These are phyloP conservation scores for Drosophila incognita DNA, from an alignment of 2,888 invertebrate genomes.

Conservation along the genomic window DNA sequence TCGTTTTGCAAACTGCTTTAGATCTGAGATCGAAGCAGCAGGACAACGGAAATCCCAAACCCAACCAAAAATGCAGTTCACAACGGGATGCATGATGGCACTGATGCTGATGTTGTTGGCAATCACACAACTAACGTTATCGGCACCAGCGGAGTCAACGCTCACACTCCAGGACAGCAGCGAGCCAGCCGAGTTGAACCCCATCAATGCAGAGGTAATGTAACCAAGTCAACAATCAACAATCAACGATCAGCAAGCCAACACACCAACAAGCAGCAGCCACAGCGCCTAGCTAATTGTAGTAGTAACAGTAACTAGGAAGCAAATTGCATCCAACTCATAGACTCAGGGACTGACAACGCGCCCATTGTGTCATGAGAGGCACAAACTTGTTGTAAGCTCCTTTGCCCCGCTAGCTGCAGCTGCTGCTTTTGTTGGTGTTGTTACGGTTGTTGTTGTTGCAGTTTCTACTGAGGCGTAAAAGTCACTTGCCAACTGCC, in stretches of 20 bases:
- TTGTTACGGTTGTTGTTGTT: not conserved
- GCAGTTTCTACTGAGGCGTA: conserved; percentile 34
- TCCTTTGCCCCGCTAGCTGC: conserved; percentile 21
- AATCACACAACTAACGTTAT: conserved; percentile 33
- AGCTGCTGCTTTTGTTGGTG: conserved; percentile 1
- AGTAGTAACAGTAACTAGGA: conserved; percentile 31
- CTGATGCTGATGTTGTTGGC: conserved; percentile 53
- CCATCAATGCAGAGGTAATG: conserved; percentile 84
- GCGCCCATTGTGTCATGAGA: conserved; percentile 30
- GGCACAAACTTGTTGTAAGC: conserved; percentile 39
- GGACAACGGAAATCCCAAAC: not conserved
- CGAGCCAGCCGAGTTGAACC: conserved; percentile 79
- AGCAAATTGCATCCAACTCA: conserved; percentile 20
- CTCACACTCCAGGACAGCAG: conserved; percentile 67
- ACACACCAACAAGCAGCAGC: conserved; percentile 5
- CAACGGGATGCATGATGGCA: conserved; percentile 64
- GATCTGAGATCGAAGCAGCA: conserved; percentile 6
- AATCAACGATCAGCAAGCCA: conserved; percentile 1
- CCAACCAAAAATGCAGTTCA: conserved; percentile 74
- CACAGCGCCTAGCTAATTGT: conserved; percentile 1
- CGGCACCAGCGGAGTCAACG: conserved; percentile 65
- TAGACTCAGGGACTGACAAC: conserved; percentile 18
- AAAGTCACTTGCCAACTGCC: conserved; percentile 25
- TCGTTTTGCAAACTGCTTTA: conserved; percentile 2
- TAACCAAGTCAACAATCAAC: conserved; percentile 21